Base-by-base conservation (phyloP, 1,140 invertebrate genomes). In the Portunus trituberculatus region DNA sequence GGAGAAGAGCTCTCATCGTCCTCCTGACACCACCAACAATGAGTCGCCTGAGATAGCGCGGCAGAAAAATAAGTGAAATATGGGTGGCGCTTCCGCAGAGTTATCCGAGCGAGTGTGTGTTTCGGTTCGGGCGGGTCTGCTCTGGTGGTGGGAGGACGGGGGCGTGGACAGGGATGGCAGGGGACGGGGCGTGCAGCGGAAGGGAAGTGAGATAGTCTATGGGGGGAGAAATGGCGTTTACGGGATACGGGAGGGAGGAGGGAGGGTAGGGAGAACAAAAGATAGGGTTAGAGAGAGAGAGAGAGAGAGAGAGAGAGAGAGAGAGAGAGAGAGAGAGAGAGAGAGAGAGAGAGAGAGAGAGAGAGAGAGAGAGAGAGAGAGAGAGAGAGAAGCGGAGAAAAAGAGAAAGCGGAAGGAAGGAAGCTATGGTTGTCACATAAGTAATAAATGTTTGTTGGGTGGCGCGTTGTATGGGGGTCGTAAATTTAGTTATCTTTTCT, bases 401-500 rank as follows among this genome's bases (percentile, higher is more conserved):
- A 76, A n/a, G 25, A 7, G 67, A 76, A 25, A 76, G 67, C 67
- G 67, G 67, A 76, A 76, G 25, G 25, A n/a, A 76, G 67, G 25
- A 76, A 25, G 67, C 67, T 76, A 76, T 76, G 67, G 67, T 76
- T 76, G 67, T 76, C 25, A 76, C 25, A 25, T 76, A n/a, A 76
- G 67, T 76, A 76, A 76, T 76, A 76, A 76, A 76, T 76, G 16
- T 76, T 25, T 76, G 67, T 76, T 76, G 67, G 67, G 20, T n/a
- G 25, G 67, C 25, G 67, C 20, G 67, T 25, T 76, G 20, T n/a
- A 76, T 76, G 25, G 67, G 67, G 6, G 16, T 76, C 67, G n/a
- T 76, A 76, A 76, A 76, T 76, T 76, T n/a, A 76, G 67, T 76
- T 76, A 76, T 76, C 25, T 76, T 76, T 76, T 76, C 67, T n/a